phyloP scores from a whole-genome alignment of 1,140 invertebrate species.

The Ceratosolen solmsi region DNA sequence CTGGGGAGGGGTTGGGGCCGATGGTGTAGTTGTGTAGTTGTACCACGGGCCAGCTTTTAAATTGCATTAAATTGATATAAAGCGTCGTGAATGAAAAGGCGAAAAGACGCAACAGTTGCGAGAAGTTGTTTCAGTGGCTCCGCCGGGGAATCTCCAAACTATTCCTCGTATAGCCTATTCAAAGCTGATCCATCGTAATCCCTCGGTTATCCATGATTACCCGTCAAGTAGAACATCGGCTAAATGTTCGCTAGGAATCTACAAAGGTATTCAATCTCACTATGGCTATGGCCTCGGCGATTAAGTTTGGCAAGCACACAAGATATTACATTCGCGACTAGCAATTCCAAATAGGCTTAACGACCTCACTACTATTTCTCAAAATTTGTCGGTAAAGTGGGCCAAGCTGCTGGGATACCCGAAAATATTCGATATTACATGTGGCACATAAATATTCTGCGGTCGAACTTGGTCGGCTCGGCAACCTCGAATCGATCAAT shows the following conservation, averaged over 20 bases:
- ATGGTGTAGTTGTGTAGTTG: not conserved
- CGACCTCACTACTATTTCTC: conserved; percentile 11
- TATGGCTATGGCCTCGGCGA: not conserved
- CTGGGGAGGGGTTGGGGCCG: no score
- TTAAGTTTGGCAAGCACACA: conserved; percentile 32
- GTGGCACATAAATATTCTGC: not conserved
- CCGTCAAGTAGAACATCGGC: conserved; percentile 30
- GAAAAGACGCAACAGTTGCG: conserved; percentile 21
- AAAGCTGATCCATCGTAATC: conserved; percentile 49
- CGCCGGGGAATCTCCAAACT: conserved; percentile 18
- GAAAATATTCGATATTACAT: not conserved
- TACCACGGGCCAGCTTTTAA: no score
- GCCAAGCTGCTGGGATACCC: not conserved
- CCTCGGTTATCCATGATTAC: conserved; percentile 47
- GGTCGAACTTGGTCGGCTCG: not conserved
- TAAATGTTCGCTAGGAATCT: conserved; percentile 39
- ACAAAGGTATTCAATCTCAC: conserved; percentile 36
- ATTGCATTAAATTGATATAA: not conserved
- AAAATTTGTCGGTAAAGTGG: conserved; percentile 1
- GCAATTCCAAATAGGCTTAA: conserved; percentile 3
- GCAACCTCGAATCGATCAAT: not conserved
- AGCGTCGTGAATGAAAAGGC: not conserved
- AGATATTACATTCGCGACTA: conserved; percentile 26
- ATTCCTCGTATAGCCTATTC: conserved; percentile 41
- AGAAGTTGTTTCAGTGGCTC: conserved; percentile 3